Evolutionary conservation across 2,113 vertebrate genomes (phyloP).

Genomic region (Dendropsophus ebraccatus): DNA sequence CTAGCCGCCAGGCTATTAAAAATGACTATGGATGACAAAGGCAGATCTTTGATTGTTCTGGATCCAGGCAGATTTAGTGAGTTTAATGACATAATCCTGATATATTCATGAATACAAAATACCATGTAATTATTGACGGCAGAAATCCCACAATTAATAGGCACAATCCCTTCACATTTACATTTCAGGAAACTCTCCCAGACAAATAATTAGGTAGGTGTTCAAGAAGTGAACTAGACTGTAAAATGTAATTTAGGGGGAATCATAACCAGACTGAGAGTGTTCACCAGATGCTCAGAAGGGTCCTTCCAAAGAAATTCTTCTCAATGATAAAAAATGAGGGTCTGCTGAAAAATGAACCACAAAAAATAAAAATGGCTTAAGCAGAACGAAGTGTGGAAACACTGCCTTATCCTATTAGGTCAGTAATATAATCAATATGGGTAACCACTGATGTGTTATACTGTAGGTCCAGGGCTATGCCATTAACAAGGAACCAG

Average conservation of each 20-base stretch:
- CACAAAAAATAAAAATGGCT: background rate
- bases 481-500: background rate
- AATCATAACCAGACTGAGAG: background rate
- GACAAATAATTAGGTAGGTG: constrained; percentile 9
- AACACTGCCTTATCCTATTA: background rate
- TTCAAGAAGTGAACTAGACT: constrained; percentile 9
- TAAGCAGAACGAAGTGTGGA: constrained; percentile 1
- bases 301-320: background rate
- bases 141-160: background rate
- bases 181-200: background rate
- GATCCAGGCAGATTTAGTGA: background rate
- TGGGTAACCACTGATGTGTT: background rate
- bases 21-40: background rate
- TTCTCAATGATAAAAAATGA: constrained; percentile 9
- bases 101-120: background rate
- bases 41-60: background rate
- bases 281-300: background rate
- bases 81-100: background rate
- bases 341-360: constrained; percentile 25
- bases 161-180: background rate
- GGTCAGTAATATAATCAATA: background rate
- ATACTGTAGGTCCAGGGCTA: too few relatives aligned
- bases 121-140: background rate
- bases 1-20: too few relatives aligned
- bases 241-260: background rate